Evolutionary conservation across 2,888 invertebrate species (phyloP).

Genomic region (Orchesellides sinensis): DNA sequence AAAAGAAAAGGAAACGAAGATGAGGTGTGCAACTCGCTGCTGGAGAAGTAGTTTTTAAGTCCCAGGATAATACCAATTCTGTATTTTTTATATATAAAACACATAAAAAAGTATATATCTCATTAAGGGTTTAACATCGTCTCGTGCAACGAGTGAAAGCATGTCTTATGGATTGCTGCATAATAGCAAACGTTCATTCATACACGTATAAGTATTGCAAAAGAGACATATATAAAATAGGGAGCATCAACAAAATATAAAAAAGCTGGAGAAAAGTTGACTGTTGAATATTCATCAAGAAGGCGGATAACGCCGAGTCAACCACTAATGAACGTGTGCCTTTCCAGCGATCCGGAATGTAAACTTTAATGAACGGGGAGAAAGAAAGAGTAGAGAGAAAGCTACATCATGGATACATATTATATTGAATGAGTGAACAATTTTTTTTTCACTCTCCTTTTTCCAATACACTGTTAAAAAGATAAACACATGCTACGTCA

Average conservation of each 20-base stretch:
- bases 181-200: no score
- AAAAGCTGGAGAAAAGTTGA: constrained; percentile 29
- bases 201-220: no score
- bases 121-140: no score
- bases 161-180: no score
- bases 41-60: no score
- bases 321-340: constrained; percentile 67
- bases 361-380: constrained; percentile 66
- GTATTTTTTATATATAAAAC: no score
- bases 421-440: not conserved
- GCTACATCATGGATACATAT: no score
- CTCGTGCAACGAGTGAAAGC: no score
- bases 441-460: not conserved
- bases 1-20: no score
- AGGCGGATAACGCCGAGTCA: constrained; percentile 50
- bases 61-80: constrained; percentile 17
- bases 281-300: constrained; percentile 66
- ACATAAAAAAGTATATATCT: not conserved
- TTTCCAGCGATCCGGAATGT: constrained; percentile 67
- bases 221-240: not conserved
- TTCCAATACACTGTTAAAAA: not conserved
- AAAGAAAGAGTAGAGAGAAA: not conserved
- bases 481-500: constrained; percentile 8
- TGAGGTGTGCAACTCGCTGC: no score
- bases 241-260: not conserved